Conservation (phyloP, 2,888 invertebrate species). For the Campoplex capitator region DNA sequence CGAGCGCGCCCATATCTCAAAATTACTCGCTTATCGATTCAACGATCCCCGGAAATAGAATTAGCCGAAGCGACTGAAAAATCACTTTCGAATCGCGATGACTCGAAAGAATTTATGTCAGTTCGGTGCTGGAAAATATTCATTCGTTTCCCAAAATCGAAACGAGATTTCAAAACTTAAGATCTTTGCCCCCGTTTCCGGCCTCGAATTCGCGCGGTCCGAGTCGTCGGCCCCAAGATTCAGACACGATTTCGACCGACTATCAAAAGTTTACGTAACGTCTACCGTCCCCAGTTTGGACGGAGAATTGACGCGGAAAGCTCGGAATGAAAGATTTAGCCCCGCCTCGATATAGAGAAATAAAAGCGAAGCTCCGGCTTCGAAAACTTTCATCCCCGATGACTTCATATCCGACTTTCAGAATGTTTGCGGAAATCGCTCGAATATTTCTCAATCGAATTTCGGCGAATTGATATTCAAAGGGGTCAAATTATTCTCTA, state of each 20-base stretch:
- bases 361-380: neutral
- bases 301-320: conserved; percentile 20
- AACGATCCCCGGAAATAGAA: neutral
- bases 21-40: neutral
- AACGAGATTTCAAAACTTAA: neutral
- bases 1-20: neutral
- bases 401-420: neutral
- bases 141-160: no score
- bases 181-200: conserved; percentile 14
- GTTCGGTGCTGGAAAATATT: no score
- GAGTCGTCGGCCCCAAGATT: conserved; percentile 4
- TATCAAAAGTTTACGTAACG: conserved; percentile 15
- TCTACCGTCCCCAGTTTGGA: neutral
- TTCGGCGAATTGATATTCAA: neutral
- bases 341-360: neutral
- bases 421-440: neutral
- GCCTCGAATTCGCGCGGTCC: neutral
- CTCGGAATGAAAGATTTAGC: neutral
- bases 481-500: neutral
- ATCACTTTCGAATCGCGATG: no score
- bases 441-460: neutral
- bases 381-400: neutral
- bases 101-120: no score
- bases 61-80: no score
- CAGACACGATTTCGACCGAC: neutral